Evolutionary conservation across 2,113 vertebrate genomes (phyloP), one percentile per base, ranked within the genome.

Genomic region (Picathartes gymnocephalus): DNA sequence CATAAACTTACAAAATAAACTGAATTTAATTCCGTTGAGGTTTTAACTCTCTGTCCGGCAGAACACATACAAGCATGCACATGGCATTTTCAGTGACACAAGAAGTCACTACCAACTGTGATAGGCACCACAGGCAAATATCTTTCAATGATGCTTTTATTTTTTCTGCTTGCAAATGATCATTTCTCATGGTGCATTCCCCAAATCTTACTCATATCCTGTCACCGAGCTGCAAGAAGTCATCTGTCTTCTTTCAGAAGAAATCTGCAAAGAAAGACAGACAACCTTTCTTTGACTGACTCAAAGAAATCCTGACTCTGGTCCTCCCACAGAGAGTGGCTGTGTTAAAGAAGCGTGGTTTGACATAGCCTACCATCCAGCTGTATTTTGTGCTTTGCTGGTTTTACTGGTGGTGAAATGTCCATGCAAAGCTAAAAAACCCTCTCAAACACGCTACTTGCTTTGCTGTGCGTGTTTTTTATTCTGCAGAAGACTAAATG

Each of bases 261-360:
- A 66, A 60, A 40, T 44, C 40, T 66, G n/a, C 24, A 40, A 62
- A 60, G 42, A 53, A 45, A 68, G 33, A 54, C 1, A 69, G 64
- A 17, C 24, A 70, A 33, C 11, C 17, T 35, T n/a, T n/a, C n/a
- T n/a, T n/a, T n/a, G n/a, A n/a, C n/a, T n/a, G n/a, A n/a, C n/a
- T n/a, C n/a, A n/a, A n/a, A n/a, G n/a, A 51, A 90, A 65, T 60
- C 66, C 53, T 81, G 37, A 18, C 39, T 88, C 54, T 44, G 50
- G 11, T 81, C 35, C 57, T 84, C 68, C 37, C 64, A 22, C 39
- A 60, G 30, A 86, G 35, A 50, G 13, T 13, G 35, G 15, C n/a
- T 1, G 2, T 44, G 45, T 39, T 62, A 50, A 70, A 51, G 40
- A 73, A 90, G 23, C 0, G 0, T 25, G 13, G 17, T 57, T 37